These are phyloP conservation scores for Rhyacichthys aspro DNA, from an alignment of 2,797 vertebrate species.

Conservation along the genomic window DNA sequence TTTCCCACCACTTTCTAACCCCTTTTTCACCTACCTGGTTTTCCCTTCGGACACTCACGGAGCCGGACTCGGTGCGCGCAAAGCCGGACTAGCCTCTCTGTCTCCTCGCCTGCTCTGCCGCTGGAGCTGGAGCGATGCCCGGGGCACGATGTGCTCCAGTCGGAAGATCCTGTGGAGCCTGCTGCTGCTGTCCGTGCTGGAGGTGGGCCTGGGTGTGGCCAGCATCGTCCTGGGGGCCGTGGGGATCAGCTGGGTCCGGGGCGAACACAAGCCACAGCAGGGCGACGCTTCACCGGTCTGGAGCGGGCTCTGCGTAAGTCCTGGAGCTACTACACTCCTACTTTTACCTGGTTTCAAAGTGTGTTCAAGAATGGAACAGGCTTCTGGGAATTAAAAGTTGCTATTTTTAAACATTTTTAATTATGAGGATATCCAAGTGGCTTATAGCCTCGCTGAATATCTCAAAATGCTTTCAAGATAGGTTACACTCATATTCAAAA, in stretches of 20 bases:
- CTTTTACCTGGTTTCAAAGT: too few relatives aligned
- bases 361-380: too few relatives aligned
- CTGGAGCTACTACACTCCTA: slow-evolving; percentile 4
- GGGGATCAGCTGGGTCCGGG: slow-evolving; percentile 89
- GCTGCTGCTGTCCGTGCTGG: slow-evolving; percentile 94
- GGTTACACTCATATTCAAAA: too few relatives aligned
- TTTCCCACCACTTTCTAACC: neutral
- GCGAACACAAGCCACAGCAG: slow-evolving; percentile 88
- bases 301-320: slow-evolving; percentile 99
- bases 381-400: too few relatives aligned
- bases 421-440: too few relatives aligned
- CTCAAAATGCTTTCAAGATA: too few relatives aligned
- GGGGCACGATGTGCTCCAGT: slow-evolving; percentile 96
- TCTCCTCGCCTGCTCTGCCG: slow-evolving; percentile 67
- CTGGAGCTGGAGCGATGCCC: slow-evolving; percentile 90
- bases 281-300: slow-evolving; percentile 98
- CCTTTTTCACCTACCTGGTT: neutral
- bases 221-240: slow-evolving; percentile 96
- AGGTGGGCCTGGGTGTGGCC: slow-evolving; percentile 97
- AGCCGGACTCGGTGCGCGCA: slow-evolving; percentile 19
- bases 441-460: too few relatives aligned
- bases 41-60: neutral
- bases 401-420: too few relatives aligned
- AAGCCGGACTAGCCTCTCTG: slow-evolving; percentile 59
- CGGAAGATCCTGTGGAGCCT: slow-evolving; percentile 98